Conservation (phyloP, 2,797 vertebrate species). For the Sorex maritimensis region DNA sequence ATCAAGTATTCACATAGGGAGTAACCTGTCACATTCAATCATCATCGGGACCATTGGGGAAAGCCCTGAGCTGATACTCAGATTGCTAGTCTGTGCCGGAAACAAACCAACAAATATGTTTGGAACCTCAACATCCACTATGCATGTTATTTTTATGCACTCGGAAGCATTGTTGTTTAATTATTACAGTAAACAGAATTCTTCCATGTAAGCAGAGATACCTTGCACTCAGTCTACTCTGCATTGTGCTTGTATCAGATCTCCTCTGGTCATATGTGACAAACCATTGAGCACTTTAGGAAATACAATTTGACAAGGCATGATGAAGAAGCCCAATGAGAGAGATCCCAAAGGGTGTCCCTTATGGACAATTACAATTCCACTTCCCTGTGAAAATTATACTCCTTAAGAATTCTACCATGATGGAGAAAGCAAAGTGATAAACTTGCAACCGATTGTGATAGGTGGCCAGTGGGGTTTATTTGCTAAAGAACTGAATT, state of each 20-base stretch:
- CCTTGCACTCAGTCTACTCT: constrained; percentile 72
- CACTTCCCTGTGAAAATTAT: constrained; percentile 82
- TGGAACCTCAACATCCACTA: constrained; percentile 50
- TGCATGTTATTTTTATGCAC: constrained; percentile 75
- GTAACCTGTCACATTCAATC: constrained; percentile 79
- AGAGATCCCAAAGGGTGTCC: constrained; percentile 59
- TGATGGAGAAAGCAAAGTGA: constrained; percentile 78
- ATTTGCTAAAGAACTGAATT: constrained; percentile 17
- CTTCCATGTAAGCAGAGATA: constrained; percentile 72
- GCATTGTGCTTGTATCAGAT: constrained; percentile 65
- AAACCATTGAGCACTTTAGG: constrained; percentile 71
- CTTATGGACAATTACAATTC: constrained; percentile 70
- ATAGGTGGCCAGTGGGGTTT: constrained; percentile 42
- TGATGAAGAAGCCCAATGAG: constrained; percentile 74
- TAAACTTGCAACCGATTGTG: constrained; percentile 51
- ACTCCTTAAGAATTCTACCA: constrained; percentile 81
- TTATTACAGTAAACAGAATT: constrained; percentile 83
- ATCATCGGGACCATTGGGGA: constrained; percentile 21
- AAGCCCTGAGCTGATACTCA: constrained; percentile 53
- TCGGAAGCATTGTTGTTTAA: constrained; percentile 74
- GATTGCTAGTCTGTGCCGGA: background rate
- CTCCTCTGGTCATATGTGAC: constrained; percentile 80
- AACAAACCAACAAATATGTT: constrained; percentile 78
- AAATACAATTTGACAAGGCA: constrained; percentile 78
- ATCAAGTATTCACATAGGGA: constrained; percentile 79